Base-by-base conservation (phyloP, 2,113 vertebrate species). In the Tachysurus vachellii region DNA sequence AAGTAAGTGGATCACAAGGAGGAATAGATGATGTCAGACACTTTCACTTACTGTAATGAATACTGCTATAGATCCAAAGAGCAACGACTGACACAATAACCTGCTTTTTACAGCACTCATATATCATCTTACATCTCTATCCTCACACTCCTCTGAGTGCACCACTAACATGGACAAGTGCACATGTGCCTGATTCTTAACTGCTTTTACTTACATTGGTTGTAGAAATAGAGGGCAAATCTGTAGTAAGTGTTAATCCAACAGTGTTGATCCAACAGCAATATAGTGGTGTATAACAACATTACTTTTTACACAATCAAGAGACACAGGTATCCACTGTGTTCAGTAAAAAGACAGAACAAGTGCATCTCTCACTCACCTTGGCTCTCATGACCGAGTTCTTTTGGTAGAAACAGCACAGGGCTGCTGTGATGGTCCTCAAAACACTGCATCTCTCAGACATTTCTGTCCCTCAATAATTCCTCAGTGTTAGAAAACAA, bases 351-450 rank as follows among this genome's bases (percentile, higher is more conserved):
- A 57, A 61, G 50, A 8, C 19, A 23, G 31, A 81, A 81, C 8
- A 59, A 59, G 79, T 61, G 17, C 3, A 81, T 91, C 94, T 80
- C 90, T 93, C 28, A 85, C 95, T 95, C 93, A 99, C 98, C 98
- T 99, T 98, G 91, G 95, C 94, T 83, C 95, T 93, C 82, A 97
- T 94, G 92, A 98, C 86, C 80, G 97, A 95, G 89, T 95, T 98
- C 91, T 95, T 95, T 92, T 97, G 96, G 91, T 98, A 97, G 95
- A 98, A 99, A 93, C 98, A 99, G 92, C 98, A 99, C 91, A 99
- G 91, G 21, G 96, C 96, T 80, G 96, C 95, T 0, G 96, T 94
- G 90, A 99, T 92, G 85, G 94, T 92, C 86, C 96, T 96, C 89
- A 97, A 93, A 84, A 96, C 85, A 89, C 90, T 96, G 93, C 96